These are phyloP conservation scores for Ovis canadensis DNA, from an alignment of 2,113 vertebrate species.

Conservation along the genomic window DNA sequence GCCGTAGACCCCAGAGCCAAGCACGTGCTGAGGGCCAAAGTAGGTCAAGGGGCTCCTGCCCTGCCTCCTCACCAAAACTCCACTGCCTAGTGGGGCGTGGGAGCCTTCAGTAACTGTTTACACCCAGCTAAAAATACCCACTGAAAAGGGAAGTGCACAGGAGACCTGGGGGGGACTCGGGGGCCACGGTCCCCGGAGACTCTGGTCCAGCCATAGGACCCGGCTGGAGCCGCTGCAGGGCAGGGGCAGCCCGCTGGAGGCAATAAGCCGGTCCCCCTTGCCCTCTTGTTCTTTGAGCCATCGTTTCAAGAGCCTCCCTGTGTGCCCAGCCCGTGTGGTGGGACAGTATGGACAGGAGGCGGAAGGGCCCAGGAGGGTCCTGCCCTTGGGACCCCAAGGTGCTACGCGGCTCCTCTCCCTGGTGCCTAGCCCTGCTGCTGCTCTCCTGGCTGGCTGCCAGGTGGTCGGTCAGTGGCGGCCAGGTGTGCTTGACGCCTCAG, in stretches of 20 bases:
- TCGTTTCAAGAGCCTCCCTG: not conserved
- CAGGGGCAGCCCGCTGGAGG: not conserved
- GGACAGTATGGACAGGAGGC: not conserved
- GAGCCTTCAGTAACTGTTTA: constrained; percentile 60
- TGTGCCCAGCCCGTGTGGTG: not conserved
- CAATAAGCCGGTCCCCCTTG: not conserved
- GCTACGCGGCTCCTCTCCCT: not conserved
- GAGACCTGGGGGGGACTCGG: constrained; percentile 43
- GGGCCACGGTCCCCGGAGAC: constrained; percentile 4
- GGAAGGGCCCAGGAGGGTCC: not conserved
- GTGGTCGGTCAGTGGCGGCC: rapidly evolving
- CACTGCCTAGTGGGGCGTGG: constrained; percentile 58
- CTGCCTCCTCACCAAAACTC: constrained; percentile 34
- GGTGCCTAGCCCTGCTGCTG: not conserved
- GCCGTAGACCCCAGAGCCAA: constrained; percentile 6
- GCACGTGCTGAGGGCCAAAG: not conserved
- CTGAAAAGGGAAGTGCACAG: constrained; percentile 70
- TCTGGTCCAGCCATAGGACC: not conserved
- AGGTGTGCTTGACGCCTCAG: not conserved
- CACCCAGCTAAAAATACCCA: constrained; percentile 69
- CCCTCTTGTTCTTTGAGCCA: not conserved
- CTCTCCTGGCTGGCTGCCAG: not conserved
- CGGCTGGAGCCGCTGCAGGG: not conserved
- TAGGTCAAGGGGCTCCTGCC: constrained; percentile 12
- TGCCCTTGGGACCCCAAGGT: not conserved